Evolutionary conservation across 2,888 invertebrate genomes (phyloP).

Genomic region (Tricholauxania praeusta): DNA sequence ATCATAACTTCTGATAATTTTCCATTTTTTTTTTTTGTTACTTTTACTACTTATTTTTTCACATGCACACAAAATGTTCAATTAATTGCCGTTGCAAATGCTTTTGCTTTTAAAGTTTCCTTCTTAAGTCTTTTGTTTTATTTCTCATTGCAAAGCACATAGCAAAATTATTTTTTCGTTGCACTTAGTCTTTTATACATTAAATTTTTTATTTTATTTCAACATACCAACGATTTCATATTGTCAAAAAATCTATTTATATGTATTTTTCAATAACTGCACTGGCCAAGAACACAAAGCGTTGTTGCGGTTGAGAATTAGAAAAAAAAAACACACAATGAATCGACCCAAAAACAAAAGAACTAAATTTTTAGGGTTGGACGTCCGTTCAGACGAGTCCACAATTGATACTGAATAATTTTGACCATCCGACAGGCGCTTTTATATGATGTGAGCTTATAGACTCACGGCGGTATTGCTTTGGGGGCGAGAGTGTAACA

Average conservation of each 20-base stretch:
- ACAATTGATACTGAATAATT: constrained; percentile 68
- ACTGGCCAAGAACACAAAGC: constrained; percentile 5
- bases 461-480: constrained; percentile 37
- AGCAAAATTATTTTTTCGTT: background rate
- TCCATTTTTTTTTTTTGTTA: too few species aligned
- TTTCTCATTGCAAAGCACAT: background rate
- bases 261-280: constrained; percentile 5
- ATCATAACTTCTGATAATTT: too few species aligned
- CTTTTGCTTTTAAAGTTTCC: background rate
- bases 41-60: too few species aligned
- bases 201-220: constrained; percentile 28
- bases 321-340: constrained; percentile 38
- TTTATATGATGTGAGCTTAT: constrained; percentile 61
- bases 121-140: constrained; percentile 28
- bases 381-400: constrained; percentile 64
- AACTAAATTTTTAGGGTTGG: constrained; percentile 56
- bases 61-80: too few species aligned
- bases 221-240: constrained; percentile 68
- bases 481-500: constrained; percentile 36
- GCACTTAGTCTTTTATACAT: background rate
- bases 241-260: constrained; percentile 42
- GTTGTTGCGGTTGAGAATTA: background rate
- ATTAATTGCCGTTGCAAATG: too few species aligned
- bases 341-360: constrained; percentile 42
- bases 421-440: constrained; percentile 63